Conservation (phyloP, 2,113 vertebrate genomes). For the Coryphaenoides rupestris region DNA sequence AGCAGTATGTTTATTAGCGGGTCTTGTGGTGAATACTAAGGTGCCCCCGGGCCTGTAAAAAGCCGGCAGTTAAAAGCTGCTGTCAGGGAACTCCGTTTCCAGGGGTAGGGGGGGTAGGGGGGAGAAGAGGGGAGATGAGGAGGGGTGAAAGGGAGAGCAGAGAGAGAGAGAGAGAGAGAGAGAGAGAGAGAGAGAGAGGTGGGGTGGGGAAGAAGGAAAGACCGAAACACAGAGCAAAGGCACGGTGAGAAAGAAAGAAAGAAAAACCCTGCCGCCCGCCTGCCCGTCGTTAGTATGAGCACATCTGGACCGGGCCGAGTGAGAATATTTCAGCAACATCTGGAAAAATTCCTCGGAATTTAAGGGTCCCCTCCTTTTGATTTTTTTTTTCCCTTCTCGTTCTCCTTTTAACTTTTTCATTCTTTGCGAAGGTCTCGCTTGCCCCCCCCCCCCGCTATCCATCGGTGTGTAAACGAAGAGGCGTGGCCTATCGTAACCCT, state of each 20-base stretch:
- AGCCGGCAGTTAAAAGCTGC: conserved; percentile 54
- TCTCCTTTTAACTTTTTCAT: conserved; percentile 20
- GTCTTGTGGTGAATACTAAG: conserved; percentile 57
- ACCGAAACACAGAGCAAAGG: conserved; percentile 3
- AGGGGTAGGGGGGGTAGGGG: conserved; percentile 23
- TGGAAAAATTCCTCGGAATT: conserved; percentile 76
- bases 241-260: background rate
- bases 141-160: too few species aligned
- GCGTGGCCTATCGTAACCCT: conserved; percentile 43
- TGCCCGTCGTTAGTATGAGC: conserved; percentile 23
- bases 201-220: background rate
- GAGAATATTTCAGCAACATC: conserved; percentile 74
- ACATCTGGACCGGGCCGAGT: conserved; percentile 77
- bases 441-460: conserved; percentile 21
- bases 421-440: conserved; percentile 2
- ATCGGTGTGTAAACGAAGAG: conserved; percentile 46
- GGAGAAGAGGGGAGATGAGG: conserved; percentile 26
- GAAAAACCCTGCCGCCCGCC: too few species aligned
- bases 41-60: conserved; percentile 60
- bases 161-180: too few species aligned
- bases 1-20: conserved; percentile 67
- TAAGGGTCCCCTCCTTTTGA: conserved; percentile 61
- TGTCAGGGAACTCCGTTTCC: conserved; percentile 45
- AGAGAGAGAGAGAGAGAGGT: too few species aligned
- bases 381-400: conserved; percentile 42